These are phyloP conservation scores for Nyctibius grandis DNA, from an alignment of 2,797 vertebrate species.

Conservation along the genomic window DNA sequence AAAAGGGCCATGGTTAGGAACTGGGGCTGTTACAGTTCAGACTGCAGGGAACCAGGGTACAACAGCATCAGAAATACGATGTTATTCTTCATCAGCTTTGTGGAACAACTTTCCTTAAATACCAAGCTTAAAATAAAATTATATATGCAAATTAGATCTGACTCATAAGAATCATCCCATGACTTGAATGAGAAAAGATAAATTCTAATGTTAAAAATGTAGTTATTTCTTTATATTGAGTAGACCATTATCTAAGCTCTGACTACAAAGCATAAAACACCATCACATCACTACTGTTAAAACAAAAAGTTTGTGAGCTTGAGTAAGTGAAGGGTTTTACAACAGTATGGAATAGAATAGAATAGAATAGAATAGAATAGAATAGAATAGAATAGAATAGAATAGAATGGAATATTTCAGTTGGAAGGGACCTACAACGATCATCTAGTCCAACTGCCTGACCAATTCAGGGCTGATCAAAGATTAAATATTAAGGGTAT, in stretches of 20 bases:
- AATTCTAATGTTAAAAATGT: not conserved
- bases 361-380: too few relatives aligned
- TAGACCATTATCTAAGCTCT: not conserved
- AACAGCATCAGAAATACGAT: not conserved
- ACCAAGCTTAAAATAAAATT: not conserved
- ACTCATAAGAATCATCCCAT: not conserved
- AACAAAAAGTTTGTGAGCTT: not conserved
- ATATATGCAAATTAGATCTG: not conserved
- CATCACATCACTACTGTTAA: not conserved
- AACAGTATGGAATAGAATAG: not conserved
- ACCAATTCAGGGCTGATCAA: not conserved
- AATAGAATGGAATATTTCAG: not conserved
- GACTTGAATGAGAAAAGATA: not conserved
- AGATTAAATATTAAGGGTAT: not conserved
- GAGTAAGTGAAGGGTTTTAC: not conserved
- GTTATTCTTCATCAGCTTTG: not conserved
- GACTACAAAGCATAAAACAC: not conserved
- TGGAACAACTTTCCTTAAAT: not conserved
- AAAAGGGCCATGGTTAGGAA: not conserved
- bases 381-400: not conserved
- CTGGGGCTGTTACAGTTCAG: not conserved
- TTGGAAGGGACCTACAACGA: not conserved
- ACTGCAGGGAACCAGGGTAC: not conserved
- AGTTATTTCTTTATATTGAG: not conserved
- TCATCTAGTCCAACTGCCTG: not conserved